Base-by-base conservation (phyloP, 2,113 vertebrate species). In the Noturus placidus region DNA sequence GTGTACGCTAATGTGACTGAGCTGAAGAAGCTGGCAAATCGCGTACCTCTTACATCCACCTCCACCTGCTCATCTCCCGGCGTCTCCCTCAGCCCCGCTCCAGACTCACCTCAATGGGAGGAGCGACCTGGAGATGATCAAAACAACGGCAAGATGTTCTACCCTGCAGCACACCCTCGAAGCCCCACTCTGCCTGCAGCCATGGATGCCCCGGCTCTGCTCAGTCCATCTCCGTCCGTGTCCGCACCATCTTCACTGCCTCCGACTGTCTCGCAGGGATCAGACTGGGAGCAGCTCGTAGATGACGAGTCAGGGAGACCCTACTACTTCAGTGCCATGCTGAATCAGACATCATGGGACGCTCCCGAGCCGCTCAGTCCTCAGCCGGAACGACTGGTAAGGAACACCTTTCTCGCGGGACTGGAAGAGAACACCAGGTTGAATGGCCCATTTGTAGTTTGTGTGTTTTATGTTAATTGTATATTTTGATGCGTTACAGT, bases 1-100 rank as follows among this genome's bases (percentile, higher is more conserved):
- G 92, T 97, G 90, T 98, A 97, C 27, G 95, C 94, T 59, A 98
- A 97, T 85, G 8, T 98, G 42, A 92, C 94, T 61, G 92, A 95
- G 85, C 91, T 96, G 83, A 94, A 90, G 91, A 94, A 81, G 70
- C 87, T 33, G 84, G 35, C 30, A 86, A 90, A 74, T 61, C 87
- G 0, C 4, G 63, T 0, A 22, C 88, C 70, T 0, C 72, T 0
- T 56, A 4, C 57, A 0, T 77, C 85, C 46, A 0, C 19, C 83
- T 50, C 33, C 27, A 88, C 87, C 59, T 87, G 2, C 27, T 90
- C 82, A 0, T 89, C 91, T 0, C 91, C 0, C 56, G 4, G 86
- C 77, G 67, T 89, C 91, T 22, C 88, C 87, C 22, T 0, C 52
- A 92, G 93, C 19, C 77, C 92, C 50, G 38, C 87, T 84, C 90